phyloP scores from a whole-genome alignment of 2,888 invertebrate species.

The Parascotia fuliginaria region DNA sequence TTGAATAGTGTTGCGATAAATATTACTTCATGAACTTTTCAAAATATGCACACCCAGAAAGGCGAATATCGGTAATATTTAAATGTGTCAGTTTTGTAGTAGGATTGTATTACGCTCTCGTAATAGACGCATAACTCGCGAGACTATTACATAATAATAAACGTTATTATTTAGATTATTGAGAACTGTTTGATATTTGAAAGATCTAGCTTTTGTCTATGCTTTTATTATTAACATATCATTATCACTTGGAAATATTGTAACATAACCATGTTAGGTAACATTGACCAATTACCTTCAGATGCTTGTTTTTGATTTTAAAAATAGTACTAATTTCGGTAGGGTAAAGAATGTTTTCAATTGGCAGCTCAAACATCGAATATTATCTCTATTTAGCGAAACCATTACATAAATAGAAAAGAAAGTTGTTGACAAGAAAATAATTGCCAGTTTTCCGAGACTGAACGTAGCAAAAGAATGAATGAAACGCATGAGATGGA shows the following conservation, averaged over 20 bases:
- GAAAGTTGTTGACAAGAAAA: neutral
- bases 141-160: slow-evolving; percentile 26
- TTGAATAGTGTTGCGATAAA: too few relatives aligned
- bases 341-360: too few relatives aligned
- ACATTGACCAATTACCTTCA: too few relatives aligned
- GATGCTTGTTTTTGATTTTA: too few relatives aligned
- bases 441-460: neutral
- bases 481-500: slow-evolving; percentile 5
- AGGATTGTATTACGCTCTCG: slow-evolving; percentile 18
- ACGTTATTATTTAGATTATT: slow-evolving; percentile 18
- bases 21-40: neutral
- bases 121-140: slow-evolving; percentile 6
- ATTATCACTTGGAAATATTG: too few relatives aligned
- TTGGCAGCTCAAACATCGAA: too few relatives aligned
- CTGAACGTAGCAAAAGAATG: slow-evolving; percentile 5
- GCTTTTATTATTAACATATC: too few relatives aligned
- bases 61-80: slow-evolving; percentile 10
- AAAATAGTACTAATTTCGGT: too few relatives aligned
- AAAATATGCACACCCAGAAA: neutral
- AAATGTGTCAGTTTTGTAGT: slow-evolving; percentile 20
- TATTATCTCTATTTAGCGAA: too few relatives aligned
- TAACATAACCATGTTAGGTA: too few relatives aligned
- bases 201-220: too few relatives aligned
- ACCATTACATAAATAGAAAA: too few relatives aligned
- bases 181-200: neutral